Evolutionary conservation across 2,888 invertebrate genomes (phyloP).

Genomic region (Elegia similella): DNA sequence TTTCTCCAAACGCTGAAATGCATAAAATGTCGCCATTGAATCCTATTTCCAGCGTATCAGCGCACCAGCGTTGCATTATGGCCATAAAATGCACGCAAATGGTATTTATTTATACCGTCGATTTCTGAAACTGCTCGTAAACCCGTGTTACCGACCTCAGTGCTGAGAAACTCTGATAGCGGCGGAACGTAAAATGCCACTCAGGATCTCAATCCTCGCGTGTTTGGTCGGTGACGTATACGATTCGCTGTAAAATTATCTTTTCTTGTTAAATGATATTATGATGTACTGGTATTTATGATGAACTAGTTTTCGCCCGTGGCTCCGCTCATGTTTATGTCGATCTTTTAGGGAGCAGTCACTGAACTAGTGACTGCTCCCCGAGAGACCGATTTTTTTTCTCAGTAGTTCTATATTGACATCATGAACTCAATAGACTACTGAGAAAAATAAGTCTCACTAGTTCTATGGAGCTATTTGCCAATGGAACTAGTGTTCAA

Average conservation of each 20-base stretch:
- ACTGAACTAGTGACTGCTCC: too few species aligned
- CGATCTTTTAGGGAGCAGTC: too few species aligned
- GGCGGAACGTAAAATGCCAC: conserved; percentile 50
- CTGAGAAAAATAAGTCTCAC: too few species aligned
- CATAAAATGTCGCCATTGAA: conserved; percentile 36
- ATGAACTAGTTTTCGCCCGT: too few species aligned
- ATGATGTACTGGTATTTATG: too few species aligned
- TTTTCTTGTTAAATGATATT: too few species aligned
- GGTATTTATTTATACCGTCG: conserved; percentile 69
- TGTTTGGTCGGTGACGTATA: conserved; percentile 46
- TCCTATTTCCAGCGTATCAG: conserved; percentile 42
- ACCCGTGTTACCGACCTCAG: conserved; percentile 42
- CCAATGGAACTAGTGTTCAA: too few species aligned
- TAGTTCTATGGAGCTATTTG: too few species aligned
- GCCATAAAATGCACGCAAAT: conserved; percentile 57
- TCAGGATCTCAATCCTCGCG: conserved; percentile 41
- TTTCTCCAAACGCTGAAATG: neutral
- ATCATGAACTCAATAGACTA: too few species aligned
- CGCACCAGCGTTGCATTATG: conserved; percentile 41
- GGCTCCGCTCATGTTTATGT: too few species aligned
- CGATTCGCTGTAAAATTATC: conserved; percentile 1
- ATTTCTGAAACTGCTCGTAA: conserved; percentile 62
- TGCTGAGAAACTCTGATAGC: conserved; percentile 35
- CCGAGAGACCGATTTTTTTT: too few species aligned
- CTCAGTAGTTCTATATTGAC: too few species aligned